phyloP scores from a whole-genome alignment of 2,113 vertebrate genomes.

The Platichthys stellatus region DNA sequence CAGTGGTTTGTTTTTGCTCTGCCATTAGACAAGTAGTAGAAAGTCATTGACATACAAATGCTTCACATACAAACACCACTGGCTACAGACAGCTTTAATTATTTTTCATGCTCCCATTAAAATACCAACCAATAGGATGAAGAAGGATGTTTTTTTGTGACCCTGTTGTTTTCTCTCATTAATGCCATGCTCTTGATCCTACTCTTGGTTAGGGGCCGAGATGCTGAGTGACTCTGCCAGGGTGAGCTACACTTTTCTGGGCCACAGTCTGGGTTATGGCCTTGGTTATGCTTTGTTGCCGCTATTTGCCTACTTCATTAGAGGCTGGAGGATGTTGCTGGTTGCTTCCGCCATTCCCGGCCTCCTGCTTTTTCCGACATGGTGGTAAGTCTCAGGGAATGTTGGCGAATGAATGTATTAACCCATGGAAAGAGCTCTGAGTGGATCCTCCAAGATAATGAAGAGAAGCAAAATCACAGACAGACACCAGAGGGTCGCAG shows the following conservation, averaged over 20 bases:
- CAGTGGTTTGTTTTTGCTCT: not conserved
- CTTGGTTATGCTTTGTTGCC: conserved; percentile 63
- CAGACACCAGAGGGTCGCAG: too few species aligned
- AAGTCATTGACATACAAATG: not conserved
- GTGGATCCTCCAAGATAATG: too few species aligned
- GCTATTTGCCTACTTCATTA: conserved; percentile 64
- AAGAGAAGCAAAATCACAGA: too few species aligned
- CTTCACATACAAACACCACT: not conserved
- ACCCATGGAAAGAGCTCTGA: too few species aligned
- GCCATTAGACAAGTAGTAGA: not conserved
- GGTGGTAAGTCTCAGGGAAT: conserved; percentile 59
- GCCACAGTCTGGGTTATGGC: conserved; percentile 40
- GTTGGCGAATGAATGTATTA: too few species aligned
- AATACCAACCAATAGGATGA: too few species aligned
- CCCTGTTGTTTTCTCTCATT: too few species aligned
- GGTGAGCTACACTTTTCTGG: conserved; percentile 37
- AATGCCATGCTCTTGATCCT: not conserved
- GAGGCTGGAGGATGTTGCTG: conserved; percentile 69
- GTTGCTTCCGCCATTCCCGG: conserved; percentile 56
- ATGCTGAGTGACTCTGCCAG: conserved; percentile 46
- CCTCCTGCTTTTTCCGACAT: conserved; percentile 58
- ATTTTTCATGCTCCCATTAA: too few species aligned
- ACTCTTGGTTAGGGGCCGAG: conserved; percentile 56
- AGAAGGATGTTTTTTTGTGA: too few species aligned
- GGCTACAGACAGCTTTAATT: too few species aligned